A percentile compares a stretch with the other conserved stretches of the same genome.
phyloP scores from a whole-genome alignment of 2,797 vertebrate species.

The Enteromius trimaculatus region DNA sequence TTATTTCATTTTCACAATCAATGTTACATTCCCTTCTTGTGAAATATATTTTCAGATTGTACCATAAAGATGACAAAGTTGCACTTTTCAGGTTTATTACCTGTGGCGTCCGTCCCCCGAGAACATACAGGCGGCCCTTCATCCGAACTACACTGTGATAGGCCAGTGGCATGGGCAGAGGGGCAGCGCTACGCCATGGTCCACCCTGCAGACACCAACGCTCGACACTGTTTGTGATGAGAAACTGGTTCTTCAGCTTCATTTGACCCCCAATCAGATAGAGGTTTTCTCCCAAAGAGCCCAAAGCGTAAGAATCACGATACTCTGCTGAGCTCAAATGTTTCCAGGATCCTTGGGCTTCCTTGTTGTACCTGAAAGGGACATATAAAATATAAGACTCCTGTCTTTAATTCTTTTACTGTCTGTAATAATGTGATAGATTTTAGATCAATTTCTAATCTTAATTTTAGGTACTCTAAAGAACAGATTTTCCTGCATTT shows the following conservation, averaged over 20 bases:
- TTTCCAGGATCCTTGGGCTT: conserved; percentile 91
- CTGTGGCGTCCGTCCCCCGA: conserved; percentile 97
- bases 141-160: conserved; percentile 85
- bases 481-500: neutral
- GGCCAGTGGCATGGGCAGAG: conserved; percentile 89
- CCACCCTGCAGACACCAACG: conserved; percentile 87
- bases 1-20: neutral
- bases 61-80: neutral
- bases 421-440: neutral
- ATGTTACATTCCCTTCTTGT: neutral
- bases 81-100: conserved; percentile 69
- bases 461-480: neutral
- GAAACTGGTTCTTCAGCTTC: conserved; percentile 91
- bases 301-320: conserved; percentile 91
- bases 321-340: conserved; percentile 86
- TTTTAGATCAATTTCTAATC: neutral
- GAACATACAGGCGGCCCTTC: conserved; percentile 87
- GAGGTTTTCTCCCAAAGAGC: conserved; percentile 81
- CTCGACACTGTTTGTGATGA: conserved; percentile 92
- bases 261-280: conserved; percentile 94
- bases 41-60: neutral
- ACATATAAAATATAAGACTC: neutral
- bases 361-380: conserved; percentile 84
- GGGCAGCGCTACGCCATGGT: conserved; percentile 86
- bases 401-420: neutral